Conservation (phyloP, 2,888 invertebrate species). For the Stratiomys singularior region DNA sequence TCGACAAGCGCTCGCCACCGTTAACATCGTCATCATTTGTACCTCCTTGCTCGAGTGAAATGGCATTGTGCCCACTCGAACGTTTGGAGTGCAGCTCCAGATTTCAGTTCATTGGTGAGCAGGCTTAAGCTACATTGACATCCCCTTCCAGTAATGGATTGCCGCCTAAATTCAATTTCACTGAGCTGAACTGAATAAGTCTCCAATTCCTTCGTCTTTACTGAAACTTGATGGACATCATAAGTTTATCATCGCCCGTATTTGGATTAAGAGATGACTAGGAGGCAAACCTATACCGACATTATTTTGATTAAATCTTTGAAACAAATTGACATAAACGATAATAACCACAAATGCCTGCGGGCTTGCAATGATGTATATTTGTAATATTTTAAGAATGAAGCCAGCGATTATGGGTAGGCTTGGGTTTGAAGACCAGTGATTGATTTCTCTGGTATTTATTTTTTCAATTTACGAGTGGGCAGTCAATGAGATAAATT, state of each 20-base stretch:
- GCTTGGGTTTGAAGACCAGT: not conserved
- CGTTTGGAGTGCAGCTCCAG: not conserved
- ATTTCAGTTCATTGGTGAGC: constrained; percentile 30
- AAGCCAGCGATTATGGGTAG: not conserved
- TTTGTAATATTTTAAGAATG: not conserved
- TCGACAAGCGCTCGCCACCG: not conserved
- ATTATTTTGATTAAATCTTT: constrained; percentile 3
- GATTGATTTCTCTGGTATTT: not conserved
- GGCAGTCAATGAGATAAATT: no score
- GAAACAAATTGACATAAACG: constrained; percentile 26
- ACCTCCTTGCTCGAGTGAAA: not conserved
- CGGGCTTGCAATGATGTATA: not conserved
- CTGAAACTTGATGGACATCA: constrained; percentile 18
- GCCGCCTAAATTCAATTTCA: constrained; percentile 32
- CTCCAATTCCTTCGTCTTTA: not conserved
- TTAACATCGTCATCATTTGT: constrained; percentile 14
- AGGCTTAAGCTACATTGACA: constrained; percentile 35
- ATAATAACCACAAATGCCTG: constrained; percentile 20
- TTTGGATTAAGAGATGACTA: not conserved
- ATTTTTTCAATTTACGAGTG: not conserved
- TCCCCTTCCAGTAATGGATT: constrained; percentile 32
- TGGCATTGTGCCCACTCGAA: constrained; percentile 17
- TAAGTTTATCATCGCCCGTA: not conserved
- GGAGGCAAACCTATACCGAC: not conserved
- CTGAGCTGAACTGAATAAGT: not conserved